Percentiles rank a stretch among this genome's conserved stretches.
Conservation (phyloP, 2,888 invertebrate species). For the Eupithecia centaureata region DNA sequence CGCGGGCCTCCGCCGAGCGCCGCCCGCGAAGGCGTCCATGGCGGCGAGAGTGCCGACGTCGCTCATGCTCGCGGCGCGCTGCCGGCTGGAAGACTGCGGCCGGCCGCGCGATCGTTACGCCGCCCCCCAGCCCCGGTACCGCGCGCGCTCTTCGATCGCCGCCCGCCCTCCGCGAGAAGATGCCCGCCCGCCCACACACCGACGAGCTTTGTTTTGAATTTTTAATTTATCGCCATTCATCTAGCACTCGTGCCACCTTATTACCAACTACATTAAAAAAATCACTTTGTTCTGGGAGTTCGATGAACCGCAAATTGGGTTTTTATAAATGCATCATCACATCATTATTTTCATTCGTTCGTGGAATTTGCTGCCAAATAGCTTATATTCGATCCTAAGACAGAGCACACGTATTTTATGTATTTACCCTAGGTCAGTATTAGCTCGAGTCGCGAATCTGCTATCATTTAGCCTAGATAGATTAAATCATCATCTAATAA, state of each 20-base stretch:
- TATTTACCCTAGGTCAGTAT: slow-evolving; percentile 1
- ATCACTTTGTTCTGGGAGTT: slow-evolving; percentile 38
- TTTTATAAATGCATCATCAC: slow-evolving; percentile 22
- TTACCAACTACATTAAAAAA: slow-evolving; percentile 54
- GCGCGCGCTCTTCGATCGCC: slow-evolving; percentile 81
- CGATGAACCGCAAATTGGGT: slow-evolving; percentile 40
- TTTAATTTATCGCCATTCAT: slow-evolving; percentile 82
- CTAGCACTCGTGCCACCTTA: slow-evolving; percentile 61
- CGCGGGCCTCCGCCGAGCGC: slow-evolving; percentile 77
- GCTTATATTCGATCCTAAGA: not conserved
- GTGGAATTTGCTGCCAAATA: not conserved
- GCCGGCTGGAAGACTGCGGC: slow-evolving; percentile 81
- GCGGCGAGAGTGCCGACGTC: slow-evolving; percentile 83
- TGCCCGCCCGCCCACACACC: slow-evolving; percentile 74
- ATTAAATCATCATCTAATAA: not conserved
- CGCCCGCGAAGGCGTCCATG: slow-evolving; percentile 82
- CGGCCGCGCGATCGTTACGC: slow-evolving; percentile 68
- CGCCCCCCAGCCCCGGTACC: slow-evolving; percentile 67
- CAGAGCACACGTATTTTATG: not conserved
- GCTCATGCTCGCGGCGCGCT: slow-evolving; percentile 82
- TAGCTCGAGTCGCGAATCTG: not conserved
- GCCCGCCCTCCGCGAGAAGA: slow-evolving; percentile 75
- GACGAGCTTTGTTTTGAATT: slow-evolving; percentile 80
- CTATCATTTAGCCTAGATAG: not conserved
- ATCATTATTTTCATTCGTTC: not conserved